phyloP scores from a whole-genome alignment of 2,797 vertebrate species.

The Tenualosa ilisha region DNA sequence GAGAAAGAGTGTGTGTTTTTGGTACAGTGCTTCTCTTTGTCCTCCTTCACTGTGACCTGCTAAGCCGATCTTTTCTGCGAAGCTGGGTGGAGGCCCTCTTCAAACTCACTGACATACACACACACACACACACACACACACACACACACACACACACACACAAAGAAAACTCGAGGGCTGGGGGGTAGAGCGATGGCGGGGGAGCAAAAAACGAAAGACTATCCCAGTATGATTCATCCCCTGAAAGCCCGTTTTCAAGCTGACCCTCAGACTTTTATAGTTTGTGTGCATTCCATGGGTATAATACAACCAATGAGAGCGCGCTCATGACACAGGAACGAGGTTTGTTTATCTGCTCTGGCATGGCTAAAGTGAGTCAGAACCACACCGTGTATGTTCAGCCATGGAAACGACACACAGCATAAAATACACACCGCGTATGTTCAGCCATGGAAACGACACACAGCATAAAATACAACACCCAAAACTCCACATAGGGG shows the following conservation, averaged over 20 bases:
- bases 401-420: conserved; percentile 2
- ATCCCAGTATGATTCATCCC: conserved; percentile 21
- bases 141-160: conserved; percentile 37
- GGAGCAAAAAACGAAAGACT: conserved; percentile 1
- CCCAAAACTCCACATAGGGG: background rate
- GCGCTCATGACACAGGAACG: background rate
- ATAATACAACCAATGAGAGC: background rate
- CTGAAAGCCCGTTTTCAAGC: background rate
- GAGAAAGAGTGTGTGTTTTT: conserved; percentile 11
- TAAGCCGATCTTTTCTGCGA: conserved; percentile 22
- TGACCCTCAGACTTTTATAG: background rate
- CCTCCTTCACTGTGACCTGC: conserved; percentile 23
- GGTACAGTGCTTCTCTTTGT: conserved; percentile 32
- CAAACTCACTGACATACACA: conserved; percentile 26
- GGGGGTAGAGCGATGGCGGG: background rate
- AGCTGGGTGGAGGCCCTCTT: conserved; percentile 23
- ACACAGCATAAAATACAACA: conserved; percentile 12
- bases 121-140: conserved; percentile 38
- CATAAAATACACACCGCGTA: background rate
- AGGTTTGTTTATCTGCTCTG: conserved; percentile 8
- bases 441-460: background rate
- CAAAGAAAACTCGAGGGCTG: background rate
- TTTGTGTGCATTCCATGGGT: conserved; percentile 14
- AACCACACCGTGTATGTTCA: background rate
- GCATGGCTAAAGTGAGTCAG: background rate